Conservation (phyloP, 2,113 vertebrate genomes). For the Talpa occidentalis region DNA sequence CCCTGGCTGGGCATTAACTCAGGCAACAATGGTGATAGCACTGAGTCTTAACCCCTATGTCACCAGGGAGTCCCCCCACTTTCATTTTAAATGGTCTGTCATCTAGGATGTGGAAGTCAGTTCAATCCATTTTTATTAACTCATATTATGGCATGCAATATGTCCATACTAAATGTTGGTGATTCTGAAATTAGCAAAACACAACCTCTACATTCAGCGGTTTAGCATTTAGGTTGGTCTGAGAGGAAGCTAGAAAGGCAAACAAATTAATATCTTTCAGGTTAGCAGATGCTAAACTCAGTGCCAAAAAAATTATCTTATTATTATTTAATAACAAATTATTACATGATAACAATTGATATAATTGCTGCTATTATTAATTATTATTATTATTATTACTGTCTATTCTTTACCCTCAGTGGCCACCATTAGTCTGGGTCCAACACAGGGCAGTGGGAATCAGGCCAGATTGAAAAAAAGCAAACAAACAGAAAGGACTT, state of each 20-base stretch:
- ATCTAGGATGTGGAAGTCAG: background rate
- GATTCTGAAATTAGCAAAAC: background rate
- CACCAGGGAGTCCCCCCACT: background rate
- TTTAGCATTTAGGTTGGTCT: background rate
- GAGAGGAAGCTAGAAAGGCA: background rate
- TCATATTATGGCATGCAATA: background rate
- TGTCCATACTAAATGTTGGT: background rate
- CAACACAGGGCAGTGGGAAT: too few relatives aligned
- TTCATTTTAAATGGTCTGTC: slow-evolving; percentile 17
- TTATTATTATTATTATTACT: background rate
- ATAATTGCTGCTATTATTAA: too few relatives aligned
- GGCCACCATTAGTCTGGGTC: too few relatives aligned
- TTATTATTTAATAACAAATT: too few relatives aligned
- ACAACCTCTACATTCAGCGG: background rate
- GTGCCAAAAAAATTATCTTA: background rate
- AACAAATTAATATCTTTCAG: background rate
- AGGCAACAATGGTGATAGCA: too few relatives aligned
- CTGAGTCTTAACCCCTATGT: too few relatives aligned
- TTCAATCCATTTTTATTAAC: background rate
- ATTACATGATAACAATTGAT: too few relatives aligned
- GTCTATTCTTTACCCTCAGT: too few relatives aligned
- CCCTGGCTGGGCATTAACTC: too few relatives aligned
- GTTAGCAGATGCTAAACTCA: background rate
- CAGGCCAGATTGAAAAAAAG: too few relatives aligned
- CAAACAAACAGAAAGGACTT: too few relatives aligned